Evolutionary conservation across 35 echinoderm and acorn worm species (phyloP).

Genomic region (Amphiura filiformis): DNA sequence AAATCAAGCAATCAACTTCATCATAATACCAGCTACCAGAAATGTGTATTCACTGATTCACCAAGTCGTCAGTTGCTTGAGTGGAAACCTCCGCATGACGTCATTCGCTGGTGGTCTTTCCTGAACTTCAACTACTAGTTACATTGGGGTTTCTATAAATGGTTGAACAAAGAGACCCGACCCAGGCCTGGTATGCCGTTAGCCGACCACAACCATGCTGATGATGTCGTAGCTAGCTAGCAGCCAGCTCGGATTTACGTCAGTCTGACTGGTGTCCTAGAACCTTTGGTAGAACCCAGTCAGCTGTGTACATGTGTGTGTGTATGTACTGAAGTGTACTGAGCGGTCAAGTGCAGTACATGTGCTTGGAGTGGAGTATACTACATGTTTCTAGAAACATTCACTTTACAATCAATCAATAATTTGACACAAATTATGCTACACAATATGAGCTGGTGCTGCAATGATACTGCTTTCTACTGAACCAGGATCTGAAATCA

Average conservation of each 20-base stretch:
- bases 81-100: neutral
- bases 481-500: neutral
- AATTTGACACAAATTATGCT: no score
- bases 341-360: neutral
- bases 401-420: no score
- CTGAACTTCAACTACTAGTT: neutral
- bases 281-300: neutral
- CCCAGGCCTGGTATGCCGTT: neutral
- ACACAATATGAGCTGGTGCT: no score
- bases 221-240: slow-evolving; percentile 3
- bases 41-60: neutral
- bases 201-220: neutral
- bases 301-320: neutral
- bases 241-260: neutral
- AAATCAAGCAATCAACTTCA: no score
- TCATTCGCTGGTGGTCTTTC: neutral
- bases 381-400: no score
- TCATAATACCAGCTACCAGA: neutral
- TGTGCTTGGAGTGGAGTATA: neutral
- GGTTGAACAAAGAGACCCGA: slow-evolving; percentile 3
- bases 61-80: neutral
- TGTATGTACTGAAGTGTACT: neutral
- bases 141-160: neutral
- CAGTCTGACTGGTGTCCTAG: neutral
- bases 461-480: no score